Conservation (phyloP, 2,888 invertebrate species). For the Mythimna pallens region DNA sequence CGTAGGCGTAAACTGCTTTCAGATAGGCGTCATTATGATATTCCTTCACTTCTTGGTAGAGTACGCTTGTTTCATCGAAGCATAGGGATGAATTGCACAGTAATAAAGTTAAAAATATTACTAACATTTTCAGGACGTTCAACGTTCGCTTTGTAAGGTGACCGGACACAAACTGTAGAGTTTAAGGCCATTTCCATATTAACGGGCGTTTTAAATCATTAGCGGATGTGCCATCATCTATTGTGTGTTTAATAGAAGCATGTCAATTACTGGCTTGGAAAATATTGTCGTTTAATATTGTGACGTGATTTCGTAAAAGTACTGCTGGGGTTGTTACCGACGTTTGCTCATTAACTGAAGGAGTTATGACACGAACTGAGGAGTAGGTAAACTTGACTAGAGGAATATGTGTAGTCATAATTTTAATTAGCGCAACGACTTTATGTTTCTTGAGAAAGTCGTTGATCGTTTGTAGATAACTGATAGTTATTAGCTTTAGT, state of each 20-base stretch:
- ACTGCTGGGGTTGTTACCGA: constrained; percentile 21
- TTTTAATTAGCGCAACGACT: constrained; percentile 36
- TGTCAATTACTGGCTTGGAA: constrained; percentile 85
- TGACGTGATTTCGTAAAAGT: constrained; percentile 55
- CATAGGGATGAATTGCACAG: constrained; percentile 64
- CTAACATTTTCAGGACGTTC: constrained; percentile 69
- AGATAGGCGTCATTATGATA: constrained; percentile 77
- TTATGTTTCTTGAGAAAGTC: constrained; percentile 38
- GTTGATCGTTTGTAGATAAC: constrained; percentile 24
- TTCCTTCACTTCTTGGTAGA: constrained; percentile 76
- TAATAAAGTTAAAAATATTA: constrained; percentile 62
- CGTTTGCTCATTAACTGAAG: constrained; percentile 39
- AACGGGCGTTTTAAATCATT: constrained; percentile 78
- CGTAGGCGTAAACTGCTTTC: constrained; percentile 79
- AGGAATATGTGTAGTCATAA: constrained; percentile 21
- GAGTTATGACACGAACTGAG: constrained; percentile 20
- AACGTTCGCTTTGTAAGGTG: constrained; percentile 63
- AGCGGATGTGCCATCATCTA: constrained; percentile 74
- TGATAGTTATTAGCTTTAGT: constrained; percentile 12
- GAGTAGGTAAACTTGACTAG: neutral
- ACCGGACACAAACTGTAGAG: constrained; percentile 71
- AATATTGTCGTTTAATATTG: constrained; percentile 83
- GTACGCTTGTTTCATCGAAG: constrained; percentile 63
- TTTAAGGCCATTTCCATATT: constrained; percentile 73
- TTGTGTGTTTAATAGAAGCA: constrained; percentile 80